A percentile compares a stretch with the other conserved stretches of the same genome.
Evolutionary conservation across 2,888 invertebrate genomes (phyloP).

Genomic region (Parnassius apollo): DNA sequence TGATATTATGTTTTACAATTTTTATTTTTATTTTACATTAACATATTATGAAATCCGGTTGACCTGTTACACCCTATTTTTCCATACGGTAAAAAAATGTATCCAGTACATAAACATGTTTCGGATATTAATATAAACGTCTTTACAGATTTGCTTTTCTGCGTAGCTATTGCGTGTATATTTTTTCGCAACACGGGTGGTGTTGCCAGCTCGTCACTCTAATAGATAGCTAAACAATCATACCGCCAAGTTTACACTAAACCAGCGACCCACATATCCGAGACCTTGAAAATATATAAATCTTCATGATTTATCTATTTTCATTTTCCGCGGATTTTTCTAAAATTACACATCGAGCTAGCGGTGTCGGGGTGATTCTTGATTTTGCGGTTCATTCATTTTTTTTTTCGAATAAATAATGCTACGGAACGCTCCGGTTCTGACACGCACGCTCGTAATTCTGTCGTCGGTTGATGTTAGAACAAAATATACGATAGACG

Average conservation of each 20-base stretch:
- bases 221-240: conserved; percentile 21
- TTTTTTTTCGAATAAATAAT: conserved; percentile 51
- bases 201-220: conserved; percentile 1
- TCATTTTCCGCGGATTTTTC: conserved; percentile 6
- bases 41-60: too few species aligned
- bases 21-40: too few species aligned
- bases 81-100: too few species aligned
- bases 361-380: conserved; percentile 45
- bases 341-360: conserved; percentile 7
- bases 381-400: conserved; percentile 60
- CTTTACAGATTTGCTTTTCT: too few species aligned
- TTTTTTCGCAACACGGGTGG: conserved; percentile 13
- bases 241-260: conserved; percentile 17
- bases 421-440: conserved; percentile 2
- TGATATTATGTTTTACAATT: too few species aligned
- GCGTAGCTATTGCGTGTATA: too few species aligned
- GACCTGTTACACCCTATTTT: too few species aligned
- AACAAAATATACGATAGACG: conserved; percentile 19
- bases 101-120: too few species aligned
- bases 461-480: conserved; percentile 28
- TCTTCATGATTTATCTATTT: background rate
- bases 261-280: conserved; percentile 23
- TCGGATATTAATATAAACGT: too few species aligned
- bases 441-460: conserved; percentile 29
- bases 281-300: conserved; percentile 25